These are phyloP conservation scores for Mesodorylaimus sp. DNA, from an alignment of 2,888 invertebrate genomes.

Conservation along the genomic window DNA sequence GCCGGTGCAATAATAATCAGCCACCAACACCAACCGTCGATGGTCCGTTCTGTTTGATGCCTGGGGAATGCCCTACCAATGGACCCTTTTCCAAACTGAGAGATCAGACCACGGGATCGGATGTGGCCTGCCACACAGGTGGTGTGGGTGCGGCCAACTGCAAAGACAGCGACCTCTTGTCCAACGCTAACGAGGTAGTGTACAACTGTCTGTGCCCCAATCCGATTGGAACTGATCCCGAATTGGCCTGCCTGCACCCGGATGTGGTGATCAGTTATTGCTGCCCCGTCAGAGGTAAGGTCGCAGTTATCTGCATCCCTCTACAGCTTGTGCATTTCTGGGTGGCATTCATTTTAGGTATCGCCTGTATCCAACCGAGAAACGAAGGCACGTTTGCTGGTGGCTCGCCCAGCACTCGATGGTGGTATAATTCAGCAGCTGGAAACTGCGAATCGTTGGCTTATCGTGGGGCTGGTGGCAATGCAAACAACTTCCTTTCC, in stretches of 20 bases:
- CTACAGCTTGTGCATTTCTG: no score
- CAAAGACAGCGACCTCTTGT: not conserved
- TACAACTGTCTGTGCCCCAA: not conserved
- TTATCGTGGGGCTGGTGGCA: constrained; percentile 26
- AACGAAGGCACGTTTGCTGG: constrained; percentile 8
- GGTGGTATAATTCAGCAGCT: constrained; percentile 30
- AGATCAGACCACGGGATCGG: not conserved
- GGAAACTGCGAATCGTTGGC: constrained; percentile 29
- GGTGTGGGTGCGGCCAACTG: no score
- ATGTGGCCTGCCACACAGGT: not conserved
- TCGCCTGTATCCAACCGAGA: not conserved
- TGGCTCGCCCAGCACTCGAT: constrained; percentile 26
- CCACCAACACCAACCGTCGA: not conserved
- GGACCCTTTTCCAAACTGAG: not conserved
- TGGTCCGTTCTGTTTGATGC: not conserved
- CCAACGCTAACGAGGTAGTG: not conserved
- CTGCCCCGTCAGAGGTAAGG: not conserved
- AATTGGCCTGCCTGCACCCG: no score
- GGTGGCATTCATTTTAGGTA: no score
- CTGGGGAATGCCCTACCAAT: not conserved
- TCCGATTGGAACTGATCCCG: not conserved
- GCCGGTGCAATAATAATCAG: not conserved
- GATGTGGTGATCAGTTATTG: not conserved
- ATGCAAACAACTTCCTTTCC: constrained; percentile 28
- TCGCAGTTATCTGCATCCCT: no score